Percentiles rank a stretch among this genome's conserved stretches.
phyloP scores from a whole-genome alignment of 2,888 invertebrate species.

The Pristionchus exspectatus region DNA sequence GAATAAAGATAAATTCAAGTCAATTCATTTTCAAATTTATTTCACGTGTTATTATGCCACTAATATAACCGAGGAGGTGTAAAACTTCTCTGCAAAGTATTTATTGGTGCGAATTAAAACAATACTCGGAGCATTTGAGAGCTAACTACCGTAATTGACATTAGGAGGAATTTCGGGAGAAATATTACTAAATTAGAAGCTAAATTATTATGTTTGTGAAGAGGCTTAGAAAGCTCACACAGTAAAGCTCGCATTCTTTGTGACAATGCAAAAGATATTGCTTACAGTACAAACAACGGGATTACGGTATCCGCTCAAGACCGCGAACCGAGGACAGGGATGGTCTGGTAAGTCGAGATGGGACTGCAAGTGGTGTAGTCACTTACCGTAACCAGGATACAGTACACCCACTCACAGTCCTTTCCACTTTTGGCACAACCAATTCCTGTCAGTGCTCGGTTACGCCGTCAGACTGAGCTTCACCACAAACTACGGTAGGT shows the following conservation, averaged over 20 bases:
- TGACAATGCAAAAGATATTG: background rate
- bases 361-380: background rate
- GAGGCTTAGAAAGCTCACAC: slow-evolving; percentile 9
- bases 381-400: background rate
- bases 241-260: slow-evolving; percentile 20
- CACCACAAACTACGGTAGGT: background rate
- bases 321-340: slow-evolving; percentile 44
- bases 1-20: background rate
- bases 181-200: background rate
- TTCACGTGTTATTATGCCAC: background rate
- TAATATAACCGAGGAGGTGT: background rate
- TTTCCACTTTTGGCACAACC: slow-evolving; percentile 41
- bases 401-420: background rate
- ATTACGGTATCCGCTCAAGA: slow-evolving; percentile 40
- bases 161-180: background rate
- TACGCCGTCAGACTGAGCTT: background rate
- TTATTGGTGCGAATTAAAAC: background rate
- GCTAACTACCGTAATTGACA: slow-evolving; percentile 15
- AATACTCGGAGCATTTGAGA: background rate
- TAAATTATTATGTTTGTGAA: slow-evolving; percentile 34
- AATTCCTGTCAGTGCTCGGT: slow-evolving; percentile 33
- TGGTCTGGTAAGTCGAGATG: slow-evolving; percentile 48
- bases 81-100: background rate
- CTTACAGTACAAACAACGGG: background rate
- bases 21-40: background rate